Conservation (phyloP, 2,888 invertebrate species). For the Drosophila meridionalis region DNA sequence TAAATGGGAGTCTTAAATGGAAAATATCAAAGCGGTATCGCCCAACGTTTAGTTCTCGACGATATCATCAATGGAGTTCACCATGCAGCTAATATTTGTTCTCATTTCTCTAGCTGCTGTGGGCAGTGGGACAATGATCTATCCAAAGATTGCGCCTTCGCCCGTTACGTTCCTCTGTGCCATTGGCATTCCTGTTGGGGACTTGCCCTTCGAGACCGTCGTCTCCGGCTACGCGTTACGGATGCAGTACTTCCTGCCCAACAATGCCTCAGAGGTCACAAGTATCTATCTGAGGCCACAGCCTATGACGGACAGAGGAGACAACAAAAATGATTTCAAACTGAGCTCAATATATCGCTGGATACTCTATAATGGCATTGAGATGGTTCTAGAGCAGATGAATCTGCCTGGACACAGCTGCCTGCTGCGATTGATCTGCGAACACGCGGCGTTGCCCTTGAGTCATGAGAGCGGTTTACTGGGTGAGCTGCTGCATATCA, state of each 20-base stretch:
- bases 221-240: conserved; percentile 79
- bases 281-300: conserved; percentile 73
- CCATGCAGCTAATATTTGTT: neutral
- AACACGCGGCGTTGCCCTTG: conserved; percentile 89
- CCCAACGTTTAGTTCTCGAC: conserved; percentile 17
- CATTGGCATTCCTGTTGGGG: conserved; percentile 80
- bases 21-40: neutral
- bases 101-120: neutral
- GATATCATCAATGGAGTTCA: conserved; percentile 8
- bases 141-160: conserved; percentile 62
- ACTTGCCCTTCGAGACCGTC: conserved; percentile 72
- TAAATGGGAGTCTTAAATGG: neutral
- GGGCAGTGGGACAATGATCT: conserved; percentile 41
- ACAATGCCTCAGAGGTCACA: conserved; percentile 71
- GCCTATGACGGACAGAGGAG: conserved; percentile 57
- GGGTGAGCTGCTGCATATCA: conserved; percentile 90
- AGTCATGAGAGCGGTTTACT: conserved; percentile 89
- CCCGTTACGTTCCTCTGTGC: conserved; percentile 79
- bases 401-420: conserved; percentile 89
- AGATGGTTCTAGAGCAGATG: conserved; percentile 85
- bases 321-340: conserved; percentile 26
- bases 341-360: conserved; percentile 72
- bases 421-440: conserved; percentile 90
- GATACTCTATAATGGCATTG: conserved; percentile 78
- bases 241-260: conserved; percentile 78